Base-by-base conservation (phyloP, 2,888 invertebrate species). In the Callyntrura sp. region DNA sequence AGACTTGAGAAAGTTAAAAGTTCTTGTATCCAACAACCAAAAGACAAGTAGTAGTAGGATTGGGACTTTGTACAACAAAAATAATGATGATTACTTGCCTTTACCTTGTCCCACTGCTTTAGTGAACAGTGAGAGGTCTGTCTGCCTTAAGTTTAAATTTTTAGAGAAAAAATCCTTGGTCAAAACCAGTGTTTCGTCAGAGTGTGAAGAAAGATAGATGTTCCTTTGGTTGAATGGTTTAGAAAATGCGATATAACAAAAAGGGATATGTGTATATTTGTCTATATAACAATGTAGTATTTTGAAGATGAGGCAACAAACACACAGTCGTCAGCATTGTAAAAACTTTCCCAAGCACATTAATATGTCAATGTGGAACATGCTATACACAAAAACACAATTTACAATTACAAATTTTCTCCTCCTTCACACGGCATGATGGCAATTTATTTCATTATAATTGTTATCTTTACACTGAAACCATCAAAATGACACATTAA, bases 321-420 rank as follows among this genome's bases (percentile, higher is more conserved):
- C n/a, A 51, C n/a, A 51, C 9, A 51, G 12, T 12, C 51, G n/a
- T 14, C 51, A 51, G 23, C 23, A 23, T 5, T 23, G 17, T 25
- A 23, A 81, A 60, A 83, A 83, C 83, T 83, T 68, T 83, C 83
- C 65, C 83, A 68, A 48, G 45, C 0, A 51, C 73, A 51, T 73
- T 20, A 73, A 73, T 48, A 48, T 73, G 20, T 23, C 9, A 48
- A 73, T 73, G 14, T 23, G 20, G 20, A 48, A 25, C 9, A 43
- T 76, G 6, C 25, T n/a, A 68, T 12, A 23, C 25, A 76, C 8
- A 57, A 57, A 43, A 12, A 57, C 6, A 60, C 43, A 43, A 43
- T 57, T 55, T n/a, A 57, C 51, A 55, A 78, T 23, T n/a, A 78
- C 35, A 79, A 57, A 43, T 48, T 83, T 83, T 70, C 48, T 73